phyloP scores from a whole-genome alignment of 2,888 invertebrate species.

The Xanthia togata region DNA sequence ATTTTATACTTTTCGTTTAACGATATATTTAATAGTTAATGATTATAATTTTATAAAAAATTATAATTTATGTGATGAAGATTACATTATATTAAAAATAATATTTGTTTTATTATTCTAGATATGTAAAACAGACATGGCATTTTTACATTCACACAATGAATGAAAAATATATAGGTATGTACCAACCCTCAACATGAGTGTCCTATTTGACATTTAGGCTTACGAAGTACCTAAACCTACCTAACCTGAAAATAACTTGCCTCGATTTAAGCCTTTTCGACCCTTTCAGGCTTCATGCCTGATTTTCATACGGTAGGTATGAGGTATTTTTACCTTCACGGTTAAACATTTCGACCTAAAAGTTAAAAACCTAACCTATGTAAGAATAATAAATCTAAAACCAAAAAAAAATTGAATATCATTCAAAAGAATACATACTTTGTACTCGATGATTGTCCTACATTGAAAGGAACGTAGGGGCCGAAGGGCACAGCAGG shows the following conservation, averaged over 20 bases:
- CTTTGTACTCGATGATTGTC: constrained; percentile 67
- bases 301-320: background rate
- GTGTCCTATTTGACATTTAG: background rate
- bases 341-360: background rate
- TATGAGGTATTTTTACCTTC: background rate
- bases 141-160: background rate
- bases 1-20: too few species aligned
- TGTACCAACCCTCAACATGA: background rate
- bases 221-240: background rate
- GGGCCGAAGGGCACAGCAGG: constrained; percentile 69
- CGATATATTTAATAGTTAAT: too few species aligned
- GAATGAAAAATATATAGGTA: background rate
- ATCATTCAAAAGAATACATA: constrained; percentile 46
- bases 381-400: constrained; percentile 2
- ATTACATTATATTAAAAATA: too few species aligned
- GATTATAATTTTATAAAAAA: too few species aligned
- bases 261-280: background rate
- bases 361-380: constrained; percentile 1
- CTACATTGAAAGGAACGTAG: constrained; percentile 68
- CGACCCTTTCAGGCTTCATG: constrained; percentile 6
- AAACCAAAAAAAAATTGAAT: constrained; percentile 14
- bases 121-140: too few species aligned
- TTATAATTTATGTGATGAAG: too few species aligned
- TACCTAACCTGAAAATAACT: constrained; percentile 15
- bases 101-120: too few species aligned